Conservation (phyloP, 2,888 invertebrate species). For the Spisula subtruncata region DNA sequence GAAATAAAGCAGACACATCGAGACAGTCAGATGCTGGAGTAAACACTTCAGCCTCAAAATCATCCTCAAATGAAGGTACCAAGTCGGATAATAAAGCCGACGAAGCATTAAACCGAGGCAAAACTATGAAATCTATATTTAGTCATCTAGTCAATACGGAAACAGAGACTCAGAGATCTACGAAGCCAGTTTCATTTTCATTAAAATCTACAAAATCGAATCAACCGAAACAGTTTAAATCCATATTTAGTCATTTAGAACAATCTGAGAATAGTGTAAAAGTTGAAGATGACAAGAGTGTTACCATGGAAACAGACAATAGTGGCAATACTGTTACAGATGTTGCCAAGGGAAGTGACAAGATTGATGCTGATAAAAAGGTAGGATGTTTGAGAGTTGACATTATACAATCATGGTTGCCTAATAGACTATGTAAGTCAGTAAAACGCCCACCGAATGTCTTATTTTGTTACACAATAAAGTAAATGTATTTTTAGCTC, state of each 20-base stretch:
- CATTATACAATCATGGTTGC: no score
- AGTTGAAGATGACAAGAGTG: constrained; percentile 1
- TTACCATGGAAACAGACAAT: constrained; percentile 46
- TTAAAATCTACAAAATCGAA: constrained; percentile 58
- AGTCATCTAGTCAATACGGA: constrained; percentile 69
- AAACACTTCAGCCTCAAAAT: not conserved
- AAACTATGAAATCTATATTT: constrained; percentile 71
- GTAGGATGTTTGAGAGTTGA: not conserved
- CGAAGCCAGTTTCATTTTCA: constrained; percentile 65
- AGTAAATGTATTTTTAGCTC: no score
- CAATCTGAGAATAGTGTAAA: constrained; percentile 49
- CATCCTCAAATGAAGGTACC: constrained; percentile 22
- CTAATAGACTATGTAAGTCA: no score
- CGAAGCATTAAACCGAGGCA: constrained; percentile 55
- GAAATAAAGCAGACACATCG: not conserved
- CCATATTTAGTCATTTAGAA: constrained; percentile 72
- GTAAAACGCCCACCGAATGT: no score
- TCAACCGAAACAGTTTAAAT: constrained; percentile 64
- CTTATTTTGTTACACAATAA: no score
- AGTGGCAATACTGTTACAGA: not conserved
- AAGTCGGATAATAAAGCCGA: constrained; percentile 41
- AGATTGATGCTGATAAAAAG: not conserved
- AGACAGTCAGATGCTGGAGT: not conserved
- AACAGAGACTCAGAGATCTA: constrained; percentile 43
- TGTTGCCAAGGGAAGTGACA: not conserved